Evolutionary conservation across 2,113 vertebrate species (phyloP), one percentile per base, ranked within the genome.

Genomic region (Parotia lawesii): DNA sequence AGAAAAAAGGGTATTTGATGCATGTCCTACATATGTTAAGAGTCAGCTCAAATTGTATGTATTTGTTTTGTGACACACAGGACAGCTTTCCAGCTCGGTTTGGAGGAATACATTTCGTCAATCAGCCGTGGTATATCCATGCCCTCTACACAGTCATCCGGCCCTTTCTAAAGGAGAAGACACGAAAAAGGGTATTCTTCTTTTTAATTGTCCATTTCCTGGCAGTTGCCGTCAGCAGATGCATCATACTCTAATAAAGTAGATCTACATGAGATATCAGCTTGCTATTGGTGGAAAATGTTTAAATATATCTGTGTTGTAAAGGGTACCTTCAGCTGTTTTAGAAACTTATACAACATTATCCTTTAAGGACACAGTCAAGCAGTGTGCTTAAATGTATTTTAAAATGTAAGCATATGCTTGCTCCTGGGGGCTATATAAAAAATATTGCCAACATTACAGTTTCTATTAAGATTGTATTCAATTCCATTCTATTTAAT

Each of bases 51-150:
- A 11, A 14, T 57, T 18, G 11, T 65, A 15, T 94, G 12, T 81
- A 7, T 85, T 83, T 95, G 23, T 83, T 84, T 95, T 64, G 27
- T 97, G 61, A 90, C 87, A 54, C 62, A n/a, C 89, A 99, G 99
- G 99, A 99, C 96, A 99, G 99, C 96, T 99, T 99, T 95, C 99
- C 99, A 40, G 99, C 99, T 90, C 96, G 99, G 24, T 99, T 99
- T 87, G 99, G 99, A 98, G 99, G 99, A 80, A 99, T 99, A 97
- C 99, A 99, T 98, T 99, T 99, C 66, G 99, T 99, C 96, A 99
- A 99, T 95, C 99, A 99, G 93, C 99, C 99, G 0, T 99, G 99
- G 99, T 99, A 99, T 96, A 99, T 99, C 96, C 99, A 99, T 83
- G 99, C 99, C 45, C 97, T 99, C 48, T 99, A 99, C 97, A 99